A percentile compares a stretch with the other conserved stretches of the same genome.
phyloP scores from a whole-genome alignment of 2,888 invertebrate species.

The Trachelus troglodyta region DNA sequence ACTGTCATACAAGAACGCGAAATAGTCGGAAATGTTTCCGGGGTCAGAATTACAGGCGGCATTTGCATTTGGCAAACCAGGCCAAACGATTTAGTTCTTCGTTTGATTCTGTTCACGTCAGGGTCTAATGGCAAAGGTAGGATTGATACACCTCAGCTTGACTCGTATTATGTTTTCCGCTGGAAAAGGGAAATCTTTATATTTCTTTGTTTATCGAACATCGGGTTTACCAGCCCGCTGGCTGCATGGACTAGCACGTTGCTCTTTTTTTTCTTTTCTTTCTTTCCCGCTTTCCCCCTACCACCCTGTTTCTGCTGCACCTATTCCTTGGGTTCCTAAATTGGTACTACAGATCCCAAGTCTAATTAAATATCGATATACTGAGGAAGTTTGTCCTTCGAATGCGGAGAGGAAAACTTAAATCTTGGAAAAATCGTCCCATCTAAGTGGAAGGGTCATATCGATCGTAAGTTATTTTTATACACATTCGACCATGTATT shows the following conservation, averaged over 20 bases:
- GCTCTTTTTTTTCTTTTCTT: not conserved
- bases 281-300: not conserved
- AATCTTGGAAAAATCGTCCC: not conserved
- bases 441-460: not conserved
- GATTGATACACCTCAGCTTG: too few relatives aligned
- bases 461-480: not conserved
- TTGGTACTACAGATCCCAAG: not conserved
- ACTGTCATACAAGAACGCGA: constrained; percentile 33
- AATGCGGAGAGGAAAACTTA: not conserved
- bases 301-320: too few relatives aligned
- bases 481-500: not conserved
- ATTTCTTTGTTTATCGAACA: too few relatives aligned
- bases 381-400: not conserved
- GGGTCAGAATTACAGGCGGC: constrained; percentile 17
- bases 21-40: constrained; percentile 33
- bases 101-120: not conserved
- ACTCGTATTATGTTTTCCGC: too few relatives aligned
- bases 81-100: constrained; percentile 23
- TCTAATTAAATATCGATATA: not conserved
- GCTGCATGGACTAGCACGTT: not conserved
- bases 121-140: too few relatives aligned
- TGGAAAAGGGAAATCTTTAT: too few relatives aligned
- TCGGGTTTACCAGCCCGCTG: too few relatives aligned
- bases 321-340: not conserved
- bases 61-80: constrained; percentile 25